A percentile compares a stretch with the other conserved stretches of the same genome.
These are phyloP conservation scores for Chymomyza amoena DNA, from an alignment of 2,888 invertebrate genomes.

Conservation along the genomic window DNA sequence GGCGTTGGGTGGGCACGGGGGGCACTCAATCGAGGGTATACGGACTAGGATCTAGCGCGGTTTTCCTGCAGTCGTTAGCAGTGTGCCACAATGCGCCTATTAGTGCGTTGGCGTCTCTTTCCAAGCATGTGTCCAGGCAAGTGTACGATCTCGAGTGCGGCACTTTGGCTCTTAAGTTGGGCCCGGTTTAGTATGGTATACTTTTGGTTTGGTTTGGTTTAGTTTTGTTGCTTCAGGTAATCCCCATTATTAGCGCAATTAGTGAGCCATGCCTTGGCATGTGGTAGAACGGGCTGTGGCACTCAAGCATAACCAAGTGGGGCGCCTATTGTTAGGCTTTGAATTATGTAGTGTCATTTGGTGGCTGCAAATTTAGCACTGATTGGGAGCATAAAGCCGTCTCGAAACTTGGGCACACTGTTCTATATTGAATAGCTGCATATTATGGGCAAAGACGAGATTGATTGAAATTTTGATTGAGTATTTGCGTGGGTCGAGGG, in stretches of 20 bases:
- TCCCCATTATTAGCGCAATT: slow-evolving; percentile 71
- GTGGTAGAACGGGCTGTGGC: slow-evolving; percentile 14
- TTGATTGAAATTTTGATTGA: slow-evolving; percentile 35
- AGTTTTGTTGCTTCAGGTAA: slow-evolving; percentile 44
- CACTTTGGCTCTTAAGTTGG: slow-evolving; percentile 13
- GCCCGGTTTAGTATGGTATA: slow-evolving; percentile 19
- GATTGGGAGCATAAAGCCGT: slow-evolving; percentile 53
- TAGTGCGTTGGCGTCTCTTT: slow-evolving; percentile 60
- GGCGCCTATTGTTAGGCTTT: slow-evolving; percentile 52
- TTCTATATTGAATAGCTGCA: slow-evolving; percentile 9
- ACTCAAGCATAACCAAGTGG: slow-evolving; percentile 9
- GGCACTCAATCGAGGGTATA: not conserved
- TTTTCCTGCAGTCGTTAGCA: slow-evolving; percentile 50
- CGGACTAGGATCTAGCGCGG: slow-evolving; percentile 5
- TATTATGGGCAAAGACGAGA: slow-evolving; percentile 2
- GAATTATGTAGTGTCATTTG: slow-evolving; percentile 27
- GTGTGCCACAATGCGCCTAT: slow-evolving; percentile 54
- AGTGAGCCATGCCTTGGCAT: slow-evolving; percentile 30
- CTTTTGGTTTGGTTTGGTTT: slow-evolving; percentile 12
- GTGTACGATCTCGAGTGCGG: not conserved
- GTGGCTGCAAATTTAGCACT: slow-evolving; percentile 58
- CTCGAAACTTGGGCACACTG: slow-evolving; percentile 32
- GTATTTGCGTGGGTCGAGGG: slow-evolving; percentile 45
- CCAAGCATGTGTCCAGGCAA: not conserved
- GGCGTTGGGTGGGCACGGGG: slow-evolving; percentile 2